Base-by-base conservation (phyloP, 1,140 invertebrate species). In the Varroa destructor region DNA sequence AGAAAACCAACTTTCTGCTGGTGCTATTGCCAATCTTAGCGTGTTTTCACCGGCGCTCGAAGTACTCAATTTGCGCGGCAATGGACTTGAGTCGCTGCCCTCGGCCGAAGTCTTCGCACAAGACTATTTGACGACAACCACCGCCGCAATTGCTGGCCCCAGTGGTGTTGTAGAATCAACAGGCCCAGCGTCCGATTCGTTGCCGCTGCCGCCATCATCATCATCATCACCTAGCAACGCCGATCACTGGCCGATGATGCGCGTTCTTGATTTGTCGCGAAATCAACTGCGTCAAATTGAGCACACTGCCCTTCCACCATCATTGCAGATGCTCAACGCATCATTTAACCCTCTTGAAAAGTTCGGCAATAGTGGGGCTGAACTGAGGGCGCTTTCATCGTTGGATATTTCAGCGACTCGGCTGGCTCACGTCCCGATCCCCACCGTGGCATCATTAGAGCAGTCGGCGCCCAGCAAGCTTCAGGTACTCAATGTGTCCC, bases 41-140 rank as follows among this genome's bases (percentile, higher is more conserved):
- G 10, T 40, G 36, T 43, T 67, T 46, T 12, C 61, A 14, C 61
- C 61, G 37, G 61, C 61, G 12, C 37, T 67, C 2, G 61, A 67
- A 46, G 46, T 67, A 37, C 61, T 67, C 61, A 67, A 67, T 67
- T 67, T 67, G 61, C 40, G 61, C 12, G 61, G 61, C 61, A 67
- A 67, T 67, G 61, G 61, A 25, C 61, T 67, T 46, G 61, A 67
- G 37, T 67, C 61, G 61, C 40, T 67, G 12, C 61, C 46, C 3
- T 67, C 61, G 61, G 61, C 61, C 37, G 61, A 67, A 40, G 46
- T 51, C 4, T 8, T 3, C 46, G 46, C 46, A 51, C 46, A 51
- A 8, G 46, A 51, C 8, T 46, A 67, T 67, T 40, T 43, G 12
- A 37, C 40, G 61, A 67, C 61, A 12, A 67, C 40, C 61, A 8